Conservation (phyloP, 2,888 invertebrate genomes). For the Zonitis immaculata region DNA sequence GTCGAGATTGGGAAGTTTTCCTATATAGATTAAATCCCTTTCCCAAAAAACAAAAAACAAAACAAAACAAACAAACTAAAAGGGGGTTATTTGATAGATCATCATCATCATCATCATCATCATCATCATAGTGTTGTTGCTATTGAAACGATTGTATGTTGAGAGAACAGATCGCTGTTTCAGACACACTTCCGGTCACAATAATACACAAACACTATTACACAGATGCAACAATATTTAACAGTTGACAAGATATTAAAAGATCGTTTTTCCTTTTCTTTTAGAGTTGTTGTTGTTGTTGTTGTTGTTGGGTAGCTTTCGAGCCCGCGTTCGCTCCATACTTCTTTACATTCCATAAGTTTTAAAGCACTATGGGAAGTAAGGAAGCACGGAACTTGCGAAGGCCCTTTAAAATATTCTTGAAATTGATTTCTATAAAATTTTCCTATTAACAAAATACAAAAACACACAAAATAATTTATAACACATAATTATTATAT, state of each 20-base stretch:
- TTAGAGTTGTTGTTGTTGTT: no score
- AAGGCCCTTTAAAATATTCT: no score
- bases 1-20: constrained; percentile 1
- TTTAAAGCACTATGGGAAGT: constrained; percentile 83
- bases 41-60: not conserved
- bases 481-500: not conserved
- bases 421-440: no score
- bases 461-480: not conserved
- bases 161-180: constrained; percentile 12
- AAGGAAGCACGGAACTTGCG: constrained; percentile 88
- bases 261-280: constrained; percentile 1
- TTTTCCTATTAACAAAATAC: no score
- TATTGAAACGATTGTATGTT: not conserved
- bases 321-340: constrained; percentile 66
- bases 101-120: no score
- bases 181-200: constrained; percentile 24
- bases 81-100: not conserved
- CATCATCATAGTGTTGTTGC: not conserved
- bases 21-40: no score
- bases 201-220: constrained; percentile 14
- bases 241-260: not conserved
- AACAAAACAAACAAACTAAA: not conserved
- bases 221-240: constrained; percentile 15
- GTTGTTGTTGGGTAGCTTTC: constrained; percentile 3
- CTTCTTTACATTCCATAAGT: constrained; percentile 98